phyloP scores from a whole-genome alignment of 2,113 vertebrate genomes.

The Phyllopteryx taeniolatus region DNA sequence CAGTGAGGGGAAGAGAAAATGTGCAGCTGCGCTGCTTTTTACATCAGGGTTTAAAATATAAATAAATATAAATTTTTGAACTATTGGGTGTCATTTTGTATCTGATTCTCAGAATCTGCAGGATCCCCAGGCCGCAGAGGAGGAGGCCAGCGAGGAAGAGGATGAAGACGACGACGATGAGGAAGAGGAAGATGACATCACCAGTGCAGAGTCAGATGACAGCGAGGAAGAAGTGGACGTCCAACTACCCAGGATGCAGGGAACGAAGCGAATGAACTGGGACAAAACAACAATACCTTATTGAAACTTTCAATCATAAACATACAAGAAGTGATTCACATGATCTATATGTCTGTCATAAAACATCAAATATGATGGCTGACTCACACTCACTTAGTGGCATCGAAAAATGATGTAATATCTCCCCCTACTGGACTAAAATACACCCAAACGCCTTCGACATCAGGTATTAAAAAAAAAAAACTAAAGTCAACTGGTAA shows the following conservation, averaged over 20 bases:
- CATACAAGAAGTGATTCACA: slow-evolving; percentile 7
- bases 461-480: background rate
- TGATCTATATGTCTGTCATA: slow-evolving; percentile 21
- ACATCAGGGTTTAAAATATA: background rate
- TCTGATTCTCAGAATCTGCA: slow-evolving; percentile 77
- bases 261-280: slow-evolving; percentile 85
- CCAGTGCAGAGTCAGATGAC: slow-evolving; percentile 87
- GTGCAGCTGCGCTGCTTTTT: background rate
- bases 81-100: background rate
- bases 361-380: slow-evolving; percentile 37
- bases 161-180: slow-evolving; percentile 83
- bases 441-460: background rate
- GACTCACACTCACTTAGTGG: slow-evolving; percentile 33
- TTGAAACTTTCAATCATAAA: slow-evolving; percentile 62
- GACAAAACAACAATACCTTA: slow-evolving; percentile 84
- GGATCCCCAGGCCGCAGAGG: slow-evolving; percentile 74
- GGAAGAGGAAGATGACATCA: slow-evolving; percentile 82
- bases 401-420: slow-evolving; percentile 50
- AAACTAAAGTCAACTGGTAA: background rate
- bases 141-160: slow-evolving; percentile 79
- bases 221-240: slow-evolving; percentile 82
- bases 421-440: slow-evolving; percentile 49
- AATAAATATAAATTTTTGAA: background rate
- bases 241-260: slow-evolving; percentile 71
- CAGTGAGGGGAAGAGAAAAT: background rate